Conservation (phyloP, 2,888 invertebrate genomes). For the Drosophila ezoana region DNA sequence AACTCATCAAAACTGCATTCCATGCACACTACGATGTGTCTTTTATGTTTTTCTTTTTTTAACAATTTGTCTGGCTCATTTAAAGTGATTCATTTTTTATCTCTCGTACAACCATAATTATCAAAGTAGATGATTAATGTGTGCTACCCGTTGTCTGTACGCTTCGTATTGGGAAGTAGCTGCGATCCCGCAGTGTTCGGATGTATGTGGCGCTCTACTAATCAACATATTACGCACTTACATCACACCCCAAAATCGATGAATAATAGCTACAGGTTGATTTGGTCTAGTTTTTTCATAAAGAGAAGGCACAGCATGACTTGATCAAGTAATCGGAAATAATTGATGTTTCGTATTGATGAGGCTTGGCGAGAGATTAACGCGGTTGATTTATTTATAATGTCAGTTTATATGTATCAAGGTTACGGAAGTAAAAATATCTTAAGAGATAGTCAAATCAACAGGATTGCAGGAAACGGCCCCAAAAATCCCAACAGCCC, state of each 20-base stretch:
- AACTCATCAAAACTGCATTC: conserved; percentile 35
- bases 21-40: conserved; percentile 33
- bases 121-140: conserved; percentile 50
- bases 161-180: conserved; percentile 27
- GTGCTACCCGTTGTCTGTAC: conserved; percentile 20
- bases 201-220: conserved; percentile 24
- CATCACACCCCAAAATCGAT: conserved; percentile 34
- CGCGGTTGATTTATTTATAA: conserved; percentile 1
- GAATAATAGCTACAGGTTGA: conserved; percentile 25
- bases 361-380: conserved; percentile 5
- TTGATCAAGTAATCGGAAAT: conserved; percentile 22
- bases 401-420: conserved; percentile 9
- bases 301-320: conserved; percentile 29
- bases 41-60: conserved; percentile 3
- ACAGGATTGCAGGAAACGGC: background rate
- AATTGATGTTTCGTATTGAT: conserved; percentile 17
- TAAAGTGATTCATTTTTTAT: conserved; percentile 48
- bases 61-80: conserved; percentile 33
- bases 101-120: conserved; percentile 31
- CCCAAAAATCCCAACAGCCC: too few species aligned
- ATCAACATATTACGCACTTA: conserved; percentile 44
- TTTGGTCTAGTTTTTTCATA: conserved; percentile 7
- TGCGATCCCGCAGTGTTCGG: conserved; percentile 39
- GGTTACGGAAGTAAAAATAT: conserved; percentile 1
- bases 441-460: conserved; percentile 3